Evolutionary conservation across 2,113 vertebrate genomes (phyloP).

Genomic region (Prinia subflava): DNA sequence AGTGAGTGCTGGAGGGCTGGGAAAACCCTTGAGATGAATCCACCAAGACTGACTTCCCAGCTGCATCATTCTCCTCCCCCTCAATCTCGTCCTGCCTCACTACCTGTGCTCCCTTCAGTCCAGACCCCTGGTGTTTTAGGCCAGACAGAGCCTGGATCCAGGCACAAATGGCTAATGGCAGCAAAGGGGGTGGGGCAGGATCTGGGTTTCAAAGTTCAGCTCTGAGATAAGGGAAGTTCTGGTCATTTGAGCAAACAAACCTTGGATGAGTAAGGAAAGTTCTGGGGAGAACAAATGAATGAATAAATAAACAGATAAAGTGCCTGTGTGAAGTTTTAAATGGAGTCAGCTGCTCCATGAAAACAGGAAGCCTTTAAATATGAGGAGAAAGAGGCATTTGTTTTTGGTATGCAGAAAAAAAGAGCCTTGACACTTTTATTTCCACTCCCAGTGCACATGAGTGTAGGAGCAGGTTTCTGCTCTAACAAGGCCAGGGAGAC

Average conservation of each 20-base stretch:
- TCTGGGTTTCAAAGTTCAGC: not conserved
- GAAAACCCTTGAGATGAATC: not conserved
- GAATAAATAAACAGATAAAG: constrained; percentile 16
- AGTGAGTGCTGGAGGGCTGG: not conserved
- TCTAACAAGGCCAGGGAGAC: accelerated
- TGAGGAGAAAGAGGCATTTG: not conserved
- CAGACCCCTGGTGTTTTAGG: not conserved
- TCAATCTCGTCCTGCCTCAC: accelerated
- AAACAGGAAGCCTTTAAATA: constrained; percentile 18
- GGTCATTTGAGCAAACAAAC: constrained; percentile 6
- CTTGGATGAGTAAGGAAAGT: not conserved
- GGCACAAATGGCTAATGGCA: not conserved
- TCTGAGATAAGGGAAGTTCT: not conserved
- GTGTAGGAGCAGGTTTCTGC: not conserved
- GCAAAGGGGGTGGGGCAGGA: not conserved
- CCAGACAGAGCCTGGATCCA: not conserved
- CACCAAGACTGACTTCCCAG: not conserved
- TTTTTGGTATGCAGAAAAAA: not conserved
- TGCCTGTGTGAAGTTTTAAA: not conserved
- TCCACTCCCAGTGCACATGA: accelerated
- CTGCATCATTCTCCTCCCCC: not conserved
- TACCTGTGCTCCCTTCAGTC: accelerated
- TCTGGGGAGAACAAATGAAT: not conserved
- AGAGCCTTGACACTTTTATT: not conserved
- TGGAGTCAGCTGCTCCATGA: not conserved